Percentiles rank a stretch among this genome's conserved stretches.
Evolutionary conservation across 2,888 invertebrate genomes (phyloP).

Genomic region (Epirrita christyi): DNA sequence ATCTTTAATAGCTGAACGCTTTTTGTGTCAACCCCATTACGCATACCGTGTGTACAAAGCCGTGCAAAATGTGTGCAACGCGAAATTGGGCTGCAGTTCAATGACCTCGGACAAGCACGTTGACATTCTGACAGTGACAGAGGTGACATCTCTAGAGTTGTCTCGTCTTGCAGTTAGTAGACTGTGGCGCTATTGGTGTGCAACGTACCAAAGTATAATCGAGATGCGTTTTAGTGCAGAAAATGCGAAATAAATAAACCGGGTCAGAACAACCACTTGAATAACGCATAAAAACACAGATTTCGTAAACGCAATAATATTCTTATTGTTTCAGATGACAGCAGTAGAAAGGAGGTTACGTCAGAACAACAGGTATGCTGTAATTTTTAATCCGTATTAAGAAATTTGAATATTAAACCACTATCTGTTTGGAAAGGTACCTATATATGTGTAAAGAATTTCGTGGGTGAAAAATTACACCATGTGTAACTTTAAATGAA

Average conservation of each 20-base stretch:
- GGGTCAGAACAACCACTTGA: conserved; percentile 1
- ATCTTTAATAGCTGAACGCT: conserved; percentile 4
- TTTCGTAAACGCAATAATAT: conserved; percentile 25
- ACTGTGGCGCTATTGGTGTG: conserved; percentile 48
- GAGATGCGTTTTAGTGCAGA: conserved; percentile 53
- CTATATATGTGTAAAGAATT: conserved; percentile 4
- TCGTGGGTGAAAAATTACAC: conserved; percentile 12
- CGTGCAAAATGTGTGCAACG: conserved; percentile 26
- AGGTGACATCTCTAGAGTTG: conserved; percentile 39
- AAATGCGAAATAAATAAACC: conserved; percentile 31
- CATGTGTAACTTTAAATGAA: conserved; percentile 12
- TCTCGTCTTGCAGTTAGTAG: conserved; percentile 49
- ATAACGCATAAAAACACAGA: conserved; percentile 3
- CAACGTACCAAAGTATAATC: conserved; percentile 44
- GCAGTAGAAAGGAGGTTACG: conserved; percentile 74
- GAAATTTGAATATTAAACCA: conserved; percentile 3
- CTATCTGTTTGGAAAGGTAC: conserved; percentile 4
- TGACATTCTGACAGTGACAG: conserved; percentile 31
- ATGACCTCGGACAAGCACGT: conserved; percentile 17
- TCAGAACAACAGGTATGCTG: conserved; percentile 76
- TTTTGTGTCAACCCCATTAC: conserved; percentile 19
- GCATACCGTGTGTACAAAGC: conserved; percentile 23
- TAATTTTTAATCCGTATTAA: conserved; percentile 16
- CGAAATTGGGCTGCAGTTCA: conserved; percentile 27
- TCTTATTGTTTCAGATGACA: conserved; percentile 76